Conservation (phyloP, 2,797 vertebrate genomes). For the Clamator glandarius region DNA sequence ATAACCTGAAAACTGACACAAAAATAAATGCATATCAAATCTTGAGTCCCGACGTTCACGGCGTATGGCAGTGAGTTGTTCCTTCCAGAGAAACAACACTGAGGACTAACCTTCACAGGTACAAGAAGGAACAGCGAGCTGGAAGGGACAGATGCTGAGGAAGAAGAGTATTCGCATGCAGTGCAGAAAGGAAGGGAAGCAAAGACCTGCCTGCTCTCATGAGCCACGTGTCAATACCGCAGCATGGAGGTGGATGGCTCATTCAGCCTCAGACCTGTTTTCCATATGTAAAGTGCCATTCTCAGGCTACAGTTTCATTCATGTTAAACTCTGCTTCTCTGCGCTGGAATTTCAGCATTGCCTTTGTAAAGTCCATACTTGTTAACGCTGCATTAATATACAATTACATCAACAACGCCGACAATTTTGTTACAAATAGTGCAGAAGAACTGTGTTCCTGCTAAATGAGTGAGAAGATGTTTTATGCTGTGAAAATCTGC, state of each 20-base stretch:
- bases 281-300: fast-evolving
- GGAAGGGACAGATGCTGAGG: not conserved
- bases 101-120: not conserved
- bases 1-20: not conserved
- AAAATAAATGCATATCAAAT: not conserved
- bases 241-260: not conserved
- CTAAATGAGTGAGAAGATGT: not conserved
- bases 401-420: not conserved
- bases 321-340: not conserved
- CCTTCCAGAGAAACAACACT: not conserved
- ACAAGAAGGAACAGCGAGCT: fast-evolving
- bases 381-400: not conserved
- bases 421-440: not conserved
- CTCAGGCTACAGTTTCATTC: not conserved
- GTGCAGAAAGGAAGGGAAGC: not conserved
- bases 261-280: not conserved
- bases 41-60: not conserved
- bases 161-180: not conserved
- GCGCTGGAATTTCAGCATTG: not conserved
- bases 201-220: not conserved
- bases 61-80: not conserved
- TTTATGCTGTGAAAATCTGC: not conserved
- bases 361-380: not conserved
- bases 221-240: not conserved
- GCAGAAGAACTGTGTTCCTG: too few species aligned